phyloP scores from a whole-genome alignment of 2,113 vertebrate genomes.

The Anas platyrhynchos region DNA sequence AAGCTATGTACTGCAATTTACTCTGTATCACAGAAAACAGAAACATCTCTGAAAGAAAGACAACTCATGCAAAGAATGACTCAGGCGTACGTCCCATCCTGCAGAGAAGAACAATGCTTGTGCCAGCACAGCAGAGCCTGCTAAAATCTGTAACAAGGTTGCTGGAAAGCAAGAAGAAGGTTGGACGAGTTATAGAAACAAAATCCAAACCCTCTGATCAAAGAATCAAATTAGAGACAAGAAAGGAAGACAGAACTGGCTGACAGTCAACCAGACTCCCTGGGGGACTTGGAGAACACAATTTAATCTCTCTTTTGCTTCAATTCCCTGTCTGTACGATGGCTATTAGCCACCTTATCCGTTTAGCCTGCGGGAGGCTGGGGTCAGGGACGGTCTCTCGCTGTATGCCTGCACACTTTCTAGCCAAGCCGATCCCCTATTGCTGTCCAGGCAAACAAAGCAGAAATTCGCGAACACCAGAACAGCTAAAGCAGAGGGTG shows the following conservation, averaged over 20 bases:
- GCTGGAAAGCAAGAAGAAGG: constrained; percentile 8
- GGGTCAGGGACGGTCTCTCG: neutral
- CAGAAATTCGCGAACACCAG: neutral
- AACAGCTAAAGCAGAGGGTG: neutral
- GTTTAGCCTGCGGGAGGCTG: neutral
- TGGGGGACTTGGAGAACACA: neutral
- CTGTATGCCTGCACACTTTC: neutral
- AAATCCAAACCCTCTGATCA: constrained; percentile 48
- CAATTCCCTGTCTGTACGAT: neutral
- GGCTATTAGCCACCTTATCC: neutral
- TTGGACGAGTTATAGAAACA: constrained; percentile 13
- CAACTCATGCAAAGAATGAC: constrained; percentile 44
- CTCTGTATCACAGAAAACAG: constrained; percentile 36
- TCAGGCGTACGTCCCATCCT: constrained; percentile 15
- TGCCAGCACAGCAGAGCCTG: neutral
- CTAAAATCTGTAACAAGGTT: neutral
- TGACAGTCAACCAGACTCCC: neutral
- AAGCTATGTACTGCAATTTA: constrained; percentile 15
- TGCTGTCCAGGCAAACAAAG: neutral
- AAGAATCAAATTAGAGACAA: constrained; percentile 48
- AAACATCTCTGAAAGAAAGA: neutral
- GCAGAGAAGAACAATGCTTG: constrained; percentile 49
- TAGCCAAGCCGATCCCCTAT: neutral
- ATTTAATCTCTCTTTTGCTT: constrained; percentile 12
- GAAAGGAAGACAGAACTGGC: constrained; percentile 37